A percentile compares a stretch with the other conserved stretches of the same genome.
These are phyloP conservation scores for Theocolax elegans DNA, from an alignment of 1,140 invertebrate species.

Conservation along the genomic window DNA sequence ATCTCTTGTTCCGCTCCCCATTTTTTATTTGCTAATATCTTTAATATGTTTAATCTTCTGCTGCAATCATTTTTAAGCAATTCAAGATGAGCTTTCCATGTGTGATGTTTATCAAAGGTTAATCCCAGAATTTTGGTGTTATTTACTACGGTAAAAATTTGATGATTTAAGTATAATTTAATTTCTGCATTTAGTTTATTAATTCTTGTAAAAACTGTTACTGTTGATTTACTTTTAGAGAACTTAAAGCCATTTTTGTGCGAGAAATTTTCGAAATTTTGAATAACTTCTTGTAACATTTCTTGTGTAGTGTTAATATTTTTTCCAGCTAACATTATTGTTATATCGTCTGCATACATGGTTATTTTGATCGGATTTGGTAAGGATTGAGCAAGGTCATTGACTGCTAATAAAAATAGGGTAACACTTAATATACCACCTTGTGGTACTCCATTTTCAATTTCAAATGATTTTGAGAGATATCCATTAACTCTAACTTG, in stretches of 20 bases:
- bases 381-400: constrained; percentile 4
- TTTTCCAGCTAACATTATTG: not conserved
- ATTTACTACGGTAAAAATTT: constrained; percentile 2
- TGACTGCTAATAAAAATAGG: constrained; percentile 40
- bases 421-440: constrained; percentile 42
- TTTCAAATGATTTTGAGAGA: not conserved
- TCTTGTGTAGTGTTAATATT: not conserved
- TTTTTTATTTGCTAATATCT: too few relatives aligned
- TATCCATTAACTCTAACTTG: constrained; percentile 13
- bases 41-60: too few relatives aligned
- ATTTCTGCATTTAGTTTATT: not conserved
- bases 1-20: too few relatives aligned
- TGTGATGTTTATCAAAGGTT: constrained; percentile 41
- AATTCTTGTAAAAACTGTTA: constrained; percentile 6
- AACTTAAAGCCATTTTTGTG: not conserved
- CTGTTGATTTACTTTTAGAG: not conserved
- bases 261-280: not conserved
- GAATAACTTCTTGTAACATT: not conserved
- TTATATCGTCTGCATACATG: constrained; percentile 5
- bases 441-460: constrained; percentile 37
- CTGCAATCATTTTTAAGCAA: too few relatives aligned
- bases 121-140: constrained; percentile 43
- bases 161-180: not conserved
- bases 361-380: not conserved
- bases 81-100: constrained; percentile 44